Evolutionary conservation across 2,888 invertebrate species (phyloP).

Genomic region (Ichneumon xanthorius): DNA sequence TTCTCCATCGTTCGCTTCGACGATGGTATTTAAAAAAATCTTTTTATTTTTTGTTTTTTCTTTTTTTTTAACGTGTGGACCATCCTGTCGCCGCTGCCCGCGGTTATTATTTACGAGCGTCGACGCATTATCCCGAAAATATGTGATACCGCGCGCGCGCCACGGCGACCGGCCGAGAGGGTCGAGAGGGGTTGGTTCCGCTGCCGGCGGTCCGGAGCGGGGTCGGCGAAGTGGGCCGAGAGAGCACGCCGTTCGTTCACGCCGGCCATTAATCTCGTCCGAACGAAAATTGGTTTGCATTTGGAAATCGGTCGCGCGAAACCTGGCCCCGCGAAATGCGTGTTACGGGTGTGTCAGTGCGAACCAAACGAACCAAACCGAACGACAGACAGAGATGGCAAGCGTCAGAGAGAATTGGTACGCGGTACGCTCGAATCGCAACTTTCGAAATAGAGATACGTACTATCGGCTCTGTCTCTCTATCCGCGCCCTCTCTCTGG

Average conservation of each 20-base stretch:
- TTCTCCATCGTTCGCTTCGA: constrained; percentile 27
- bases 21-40: background rate
- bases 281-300: constrained; percentile 80
- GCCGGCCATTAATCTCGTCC: constrained; percentile 78
- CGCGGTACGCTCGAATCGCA: constrained; percentile 21
- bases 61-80: constrained; percentile 23
- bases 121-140: constrained; percentile 79
- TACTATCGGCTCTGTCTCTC: background rate
- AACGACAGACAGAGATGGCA: constrained; percentile 1
- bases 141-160: constrained; percentile 74
- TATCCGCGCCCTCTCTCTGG: background rate
- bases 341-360: constrained; percentile 45
- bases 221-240: constrained; percentile 44
- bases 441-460: constrained; percentile 31
- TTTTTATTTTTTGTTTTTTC: background rate
- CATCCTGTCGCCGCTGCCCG: constrained; percentile 69
- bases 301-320: constrained; percentile 74
- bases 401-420: constrained; percentile 22
- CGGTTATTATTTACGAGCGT: constrained; percentile 80
- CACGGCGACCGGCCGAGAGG: constrained; percentile 7
- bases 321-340: constrained; percentile 56
- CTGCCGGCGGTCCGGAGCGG: constrained; percentile 9
- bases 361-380: constrained; percentile 38
- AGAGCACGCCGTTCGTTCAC: constrained; percentile 73
- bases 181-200: constrained; percentile 33